Base-by-base conservation (phyloP, 1,140 invertebrate species). In the Drosophila pseudoananassae region DNA sequence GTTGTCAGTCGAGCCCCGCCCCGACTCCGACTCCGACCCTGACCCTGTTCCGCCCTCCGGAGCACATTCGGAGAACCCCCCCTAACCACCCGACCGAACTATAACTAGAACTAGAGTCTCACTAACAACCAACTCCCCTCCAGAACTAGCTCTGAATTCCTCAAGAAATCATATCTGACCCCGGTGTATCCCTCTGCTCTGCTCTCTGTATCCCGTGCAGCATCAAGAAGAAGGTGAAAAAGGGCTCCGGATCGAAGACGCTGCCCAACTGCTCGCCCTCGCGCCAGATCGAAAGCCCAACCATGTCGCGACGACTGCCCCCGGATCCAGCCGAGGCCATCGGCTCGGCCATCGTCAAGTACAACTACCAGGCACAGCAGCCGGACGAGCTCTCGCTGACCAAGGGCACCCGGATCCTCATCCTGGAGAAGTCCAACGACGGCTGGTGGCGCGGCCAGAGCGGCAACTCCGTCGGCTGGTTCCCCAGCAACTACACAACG, bases 401-500 rank as follows among this genome's bases (percentile, higher is more conserved):
- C 38, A 97, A 97, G 93, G 98, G 98, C 61, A 97, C 96, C 29
- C 93, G 97, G 78, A 98, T 99, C 60, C 93, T 98, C 59, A 99
- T 99, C 71, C 93, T 99, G 61, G 99, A 99, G 92, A 99, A 99
- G 93, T 99, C 98, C 76, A 98, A 98, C 73, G 99, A 99, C 94
- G 99, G 99, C 29, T 99, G 99, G 99, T 99, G 98, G 98, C 95
- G 98, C 88, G 99, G 98, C 27, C 97, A 98, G 93, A 97, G 95
- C 92, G 95, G 94, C 90, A 95, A 93, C 83, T 94, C 93, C 79
- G 95, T 95, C 76, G 98, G 98, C 64, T 94, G 98, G 99, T 99
- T 99, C 92, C 99, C 98, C 15, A 98, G 97, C 38, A 99, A 99
- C 93, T 99, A 99, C 93, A 95, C 94, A 57, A 98, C 98, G 49